Conservation (phyloP, 2,113 vertebrate genomes). For the Oenanthe oenanthe region DNA sequence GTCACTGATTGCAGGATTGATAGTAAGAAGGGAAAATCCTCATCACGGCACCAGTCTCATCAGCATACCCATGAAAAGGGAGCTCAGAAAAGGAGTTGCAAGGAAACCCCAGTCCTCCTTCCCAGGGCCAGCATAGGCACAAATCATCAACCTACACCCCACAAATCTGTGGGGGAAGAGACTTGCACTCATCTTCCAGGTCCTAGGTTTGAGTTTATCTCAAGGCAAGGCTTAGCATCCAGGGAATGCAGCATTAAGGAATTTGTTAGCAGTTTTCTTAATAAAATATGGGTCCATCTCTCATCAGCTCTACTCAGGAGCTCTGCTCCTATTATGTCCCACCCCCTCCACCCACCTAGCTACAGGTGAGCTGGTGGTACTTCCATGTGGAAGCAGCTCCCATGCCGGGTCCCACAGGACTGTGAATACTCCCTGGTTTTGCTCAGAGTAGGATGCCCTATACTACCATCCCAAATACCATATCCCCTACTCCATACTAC, state of each 20-base stretch:
- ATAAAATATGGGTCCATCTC: background rate
- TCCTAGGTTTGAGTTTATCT: background rate
- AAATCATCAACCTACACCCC: background rate
- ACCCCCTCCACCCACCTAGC: background rate
- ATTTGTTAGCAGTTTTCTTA: background rate
- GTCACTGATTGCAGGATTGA: background rate
- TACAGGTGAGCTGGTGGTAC: background rate
- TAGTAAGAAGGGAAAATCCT: background rate
- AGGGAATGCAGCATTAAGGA: background rate
- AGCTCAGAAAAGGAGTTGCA: background rate
- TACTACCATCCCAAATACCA: background rate
- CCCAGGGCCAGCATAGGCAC: accelerated
- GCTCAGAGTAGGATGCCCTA: background rate
- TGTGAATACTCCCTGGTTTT: background rate
- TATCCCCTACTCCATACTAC: background rate
- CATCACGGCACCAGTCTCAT: background rate
- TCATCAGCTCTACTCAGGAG: background rate
- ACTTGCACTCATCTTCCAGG: background rate
- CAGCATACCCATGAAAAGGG: background rate
- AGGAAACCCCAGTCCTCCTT: background rate
- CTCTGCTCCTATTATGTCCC: background rate
- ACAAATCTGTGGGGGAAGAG: accelerated
- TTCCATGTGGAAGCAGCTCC: background rate
- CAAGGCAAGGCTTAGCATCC: background rate
- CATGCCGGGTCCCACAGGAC: accelerated